Evolutionary conservation across 2,113 vertebrate species (phyloP), one percentile per base, ranked within the genome.

Genomic region (Oryzias celebensis): DNA sequence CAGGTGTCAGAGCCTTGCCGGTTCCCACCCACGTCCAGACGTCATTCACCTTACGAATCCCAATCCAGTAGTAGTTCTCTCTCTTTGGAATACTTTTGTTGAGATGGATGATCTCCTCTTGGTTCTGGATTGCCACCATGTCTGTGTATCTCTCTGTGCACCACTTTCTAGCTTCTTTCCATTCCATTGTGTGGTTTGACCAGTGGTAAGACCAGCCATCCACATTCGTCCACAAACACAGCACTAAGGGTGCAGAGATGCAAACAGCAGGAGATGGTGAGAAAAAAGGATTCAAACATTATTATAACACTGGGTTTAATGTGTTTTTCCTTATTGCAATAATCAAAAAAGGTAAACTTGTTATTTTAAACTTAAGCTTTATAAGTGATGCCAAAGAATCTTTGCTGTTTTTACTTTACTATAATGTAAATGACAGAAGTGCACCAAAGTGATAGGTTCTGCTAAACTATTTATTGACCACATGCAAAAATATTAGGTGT

Each of bases 11-110:
- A 0, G 2, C 0, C 63, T 95, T 96, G 18, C 71, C 88, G 49
- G 96, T 98, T 62, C 95, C 96, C 8, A 98, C 93, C 97, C 96
- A 99, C 58, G 93, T 98, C 97, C 97, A 99, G 5, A 6, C 23
- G 0, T 84, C 15, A 0, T 81, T 16, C 24, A 92, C 56, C 82
- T 94, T 98, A 68, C 96, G 93, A 70, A 71, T 95, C 17, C 97
- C 96, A 0, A 98, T 98, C 97, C 97, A 99, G 74, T 98, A 98
- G 72, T 99, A 94, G 0, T 0, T 45, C 0, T 0, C 0, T 0
- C 75, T 67, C 26, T 1, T 45, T 10, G 95, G 95, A 14, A 98
- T 59, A 67, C 24, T 44, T 0, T 13, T 5, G 2, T 93, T 93
- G 68, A 99, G 94, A 72, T 98, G 70, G 14, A 36, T 16, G 0